Percentiles rank a stretch among this genome's conserved stretches.
Conservation (phyloP, 2,797 vertebrate genomes). For the Cossypha niveicapilla region DNA sequence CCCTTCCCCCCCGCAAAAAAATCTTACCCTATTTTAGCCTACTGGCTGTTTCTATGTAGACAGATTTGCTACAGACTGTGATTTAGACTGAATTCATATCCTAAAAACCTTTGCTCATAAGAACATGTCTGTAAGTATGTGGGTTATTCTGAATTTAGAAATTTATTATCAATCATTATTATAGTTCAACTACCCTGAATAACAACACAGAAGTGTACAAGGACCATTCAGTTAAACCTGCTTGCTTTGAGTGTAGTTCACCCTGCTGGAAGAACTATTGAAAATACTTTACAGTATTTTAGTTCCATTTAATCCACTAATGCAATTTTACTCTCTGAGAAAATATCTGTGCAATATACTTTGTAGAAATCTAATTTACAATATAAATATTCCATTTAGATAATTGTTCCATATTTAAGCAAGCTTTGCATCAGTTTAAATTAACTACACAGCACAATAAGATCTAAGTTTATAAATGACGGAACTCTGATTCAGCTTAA, state of each 20-base stretch:
- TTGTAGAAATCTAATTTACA: not conserved
- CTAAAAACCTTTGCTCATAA: not conserved
- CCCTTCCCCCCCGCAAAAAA: not conserved
- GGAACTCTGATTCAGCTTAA: not conserved
- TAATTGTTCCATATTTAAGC: not conserved
- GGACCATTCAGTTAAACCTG: not conserved
- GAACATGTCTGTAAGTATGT: not conserved
- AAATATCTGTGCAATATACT: not conserved
- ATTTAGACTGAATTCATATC: not conserved
- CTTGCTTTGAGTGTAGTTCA: not conserved
- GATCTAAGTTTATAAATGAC: not conserved
- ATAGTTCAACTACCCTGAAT: not conserved
- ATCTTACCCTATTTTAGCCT: not conserved
- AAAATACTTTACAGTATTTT: not conserved
- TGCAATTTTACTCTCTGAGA: not conserved
- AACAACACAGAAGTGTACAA: not conserved
- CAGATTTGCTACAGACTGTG: not conserved
- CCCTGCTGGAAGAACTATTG: not conserved
- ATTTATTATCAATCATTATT: not conserved
- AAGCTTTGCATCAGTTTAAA: not conserved
- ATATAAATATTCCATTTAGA: not conserved
- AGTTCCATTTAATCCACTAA: not conserved
- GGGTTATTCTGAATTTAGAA: not conserved
- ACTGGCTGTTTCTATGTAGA: not conserved
- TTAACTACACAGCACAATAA: not conserved